phyloP scores from a whole-genome alignment of 2,797 vertebrate genomes.

The Aplochiton taeniatus region DNA sequence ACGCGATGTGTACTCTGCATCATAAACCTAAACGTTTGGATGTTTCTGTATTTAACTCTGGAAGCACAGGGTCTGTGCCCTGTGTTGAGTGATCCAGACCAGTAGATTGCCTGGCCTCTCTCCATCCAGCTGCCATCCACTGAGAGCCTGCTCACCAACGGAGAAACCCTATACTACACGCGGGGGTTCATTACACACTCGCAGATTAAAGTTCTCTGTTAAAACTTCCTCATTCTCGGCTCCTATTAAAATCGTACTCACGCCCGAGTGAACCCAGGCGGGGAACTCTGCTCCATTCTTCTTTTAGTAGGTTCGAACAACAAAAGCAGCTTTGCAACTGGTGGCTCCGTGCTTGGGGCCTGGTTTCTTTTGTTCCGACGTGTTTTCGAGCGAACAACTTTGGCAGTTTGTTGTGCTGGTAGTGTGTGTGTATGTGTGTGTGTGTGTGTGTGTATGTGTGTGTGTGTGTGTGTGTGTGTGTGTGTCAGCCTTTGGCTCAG shows the following conservation, averaged over 20 bases:
- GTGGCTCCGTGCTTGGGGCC: slow-evolving; percentile 29
- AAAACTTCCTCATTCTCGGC: slow-evolving; percentile 46
- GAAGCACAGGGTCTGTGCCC: no score
- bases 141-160: slow-evolving; percentile 42
- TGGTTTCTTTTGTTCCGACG: slow-evolving; percentile 20
- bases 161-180: slow-evolving; percentile 57
- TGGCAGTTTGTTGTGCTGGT: slow-evolving; percentile 15
- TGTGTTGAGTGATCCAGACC: no score
- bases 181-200: slow-evolving; percentile 55
- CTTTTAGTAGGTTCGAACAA: no score
- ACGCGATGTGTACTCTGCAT: no score
- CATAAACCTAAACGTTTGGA: no score
- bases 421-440: slow-evolving; percentile 15
- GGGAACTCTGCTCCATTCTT: slow-evolving; percentile 14
- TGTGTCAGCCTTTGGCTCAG: slow-evolving; percentile 39
- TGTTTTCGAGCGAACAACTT: slow-evolving; percentile 17
- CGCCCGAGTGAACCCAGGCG: slow-evolving; percentile 23
- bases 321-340: slow-evolving; percentile 17
- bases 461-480: slow-evolving; percentile 14
- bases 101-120: background rate
- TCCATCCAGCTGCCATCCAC: slow-evolving; percentile 28
- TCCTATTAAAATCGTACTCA: slow-evolving; percentile 48
- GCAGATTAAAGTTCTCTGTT: slow-evolving; percentile 56
- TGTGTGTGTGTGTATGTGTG: slow-evolving; percentile 15
- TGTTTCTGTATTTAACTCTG: no score